Base-by-base conservation (phyloP, 2,888 invertebrate species). In the Oscheius myriophilus region DNA sequence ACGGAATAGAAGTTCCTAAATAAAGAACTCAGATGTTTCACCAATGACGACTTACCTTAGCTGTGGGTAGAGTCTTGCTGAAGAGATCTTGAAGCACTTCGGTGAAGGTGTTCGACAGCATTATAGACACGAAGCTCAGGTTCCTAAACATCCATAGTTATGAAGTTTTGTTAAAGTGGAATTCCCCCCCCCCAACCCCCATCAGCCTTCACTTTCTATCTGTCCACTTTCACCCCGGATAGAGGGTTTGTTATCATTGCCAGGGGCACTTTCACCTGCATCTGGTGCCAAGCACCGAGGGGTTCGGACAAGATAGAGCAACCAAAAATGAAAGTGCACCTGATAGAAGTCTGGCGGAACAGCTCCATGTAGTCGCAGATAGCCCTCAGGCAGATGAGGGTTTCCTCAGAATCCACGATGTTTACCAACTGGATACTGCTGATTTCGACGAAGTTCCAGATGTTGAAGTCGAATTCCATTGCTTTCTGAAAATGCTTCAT, bases 371-470 rank as follows among this genome's bases (percentile, higher is more conserved):
- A 33, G 0, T 52, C 16, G 0, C 59, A 42, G 18, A 75, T 26
- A 23, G 61, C 3, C 0, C 18, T 16, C 9, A 75, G 51, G 0
- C 69, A 68, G 7, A 51, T n/a, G 2, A 39, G 39, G 12, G 53
- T 18, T 3, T 51, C 41, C 16, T 54, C 63, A 4, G 61, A 66
- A 1, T 59, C 51, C 7, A 41, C 39, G 12, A 72, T 45, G 33
- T 69, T 43, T 7, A 55, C 63, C 18, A 75, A 43, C 41, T 75
- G 72, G 46, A 75, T 12, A 6, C 66, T 68, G 26, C 64, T 68
- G 12, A 75, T 67, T 21, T 67, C 72, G 25, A 75, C 72, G 23
- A 72, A 70, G n/a, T 26, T 72, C 75, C 72, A 75, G 41, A 66
- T 61, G 2, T 70, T 42, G 59, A 75, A 75, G 46, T 75, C 69